Base-by-base conservation (phyloP, 2,888 invertebrate species). In the Drosophila ustulata region DNA sequence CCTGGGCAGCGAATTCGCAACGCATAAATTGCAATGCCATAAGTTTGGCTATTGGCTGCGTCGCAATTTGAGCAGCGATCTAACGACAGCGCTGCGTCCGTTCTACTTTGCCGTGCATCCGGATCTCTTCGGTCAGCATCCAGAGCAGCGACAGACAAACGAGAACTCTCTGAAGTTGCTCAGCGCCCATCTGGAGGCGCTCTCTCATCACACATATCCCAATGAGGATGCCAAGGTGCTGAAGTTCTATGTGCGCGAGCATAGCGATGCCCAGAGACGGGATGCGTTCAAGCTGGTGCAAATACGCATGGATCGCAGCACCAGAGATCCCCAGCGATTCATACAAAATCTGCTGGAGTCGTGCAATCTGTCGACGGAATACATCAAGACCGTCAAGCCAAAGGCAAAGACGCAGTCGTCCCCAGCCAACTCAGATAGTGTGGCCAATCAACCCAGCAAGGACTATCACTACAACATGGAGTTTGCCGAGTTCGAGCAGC, bases 71-170 rank as follows among this genome's bases (percentile, higher is more conserved):
- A 75, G 65, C 55, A 72, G 65, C 4, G 97, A 98, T 93, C 95
- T 98, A 23, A 96, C 98, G 0, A 96, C 98, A 26, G 98, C 98
- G 0, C 93, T 98, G 49, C 94, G 98, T 68, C 98, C 98, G 4
- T 98, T 98, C 92, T 98, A 98, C 93, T 98, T 98, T 92, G 96
- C 96, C 66, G 98, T 98, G 3, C 98, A 98, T 93, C 98, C 98
- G 9, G 98, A 98, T 93, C 94, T 98, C 49, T 98, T 98, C 93
- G 97, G 97, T 58, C 96, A 96, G 93, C 95, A 96, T 94, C 98
- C 98, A 37, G 95, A 95, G 90, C 97, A 98, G 93, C 73, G 98
- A 96, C 95, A 94, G 77, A 95, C 96, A 1, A 98, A 98, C 94
- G 98, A 98, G 93, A 95, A 96, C 88, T 98, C 98, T 0, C 92